Evolutionary conservation across 2,797 vertebrate genomes (phyloP), one percentile per base, ranked within the genome.

Genomic region (Chromobotia macracanthus): DNA sequence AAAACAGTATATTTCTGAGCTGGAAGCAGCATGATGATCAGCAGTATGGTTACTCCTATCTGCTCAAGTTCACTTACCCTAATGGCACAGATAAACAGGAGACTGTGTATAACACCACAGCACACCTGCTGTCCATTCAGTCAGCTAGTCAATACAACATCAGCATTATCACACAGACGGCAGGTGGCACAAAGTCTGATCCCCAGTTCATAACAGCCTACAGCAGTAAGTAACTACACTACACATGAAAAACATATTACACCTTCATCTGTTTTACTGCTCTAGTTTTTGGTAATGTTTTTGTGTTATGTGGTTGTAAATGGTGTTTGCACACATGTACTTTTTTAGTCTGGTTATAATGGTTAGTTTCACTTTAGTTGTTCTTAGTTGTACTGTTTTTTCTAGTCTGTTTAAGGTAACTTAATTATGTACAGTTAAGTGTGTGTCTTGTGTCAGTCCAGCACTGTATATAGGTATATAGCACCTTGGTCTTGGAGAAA

Each of bases 131-230:
- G 18, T 72, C 18, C n/a, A 89, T 93, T 56, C 25, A 10, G 35
- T 91, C 91, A 12, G 93, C 91, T 19, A 90, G 28, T 67, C 87
- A 75, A 68, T 91, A 91, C 89, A 90, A 13, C 70, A 91, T 92
- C 82, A 91, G 65, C 31, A 89, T 93, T 68, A 86, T 63, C 3
- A 87, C 91, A 13, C 73, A 55, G 79, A 86, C 89, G 71, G 44
- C 15, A 72, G 87, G 87, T 68, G 69, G 79, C 85, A 92, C 91
- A 72, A 0, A 6, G 66, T 85, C 91, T 80, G 28, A 58, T 48
- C 71, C 89, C 15, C n/a, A 19, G 74, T 85, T 72, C 0, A 77
- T 81, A 75, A 86, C 71, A 28, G 84, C 72, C 61, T 89, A 86
- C 72, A 94, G 89, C 82, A 84, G 93, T 93, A 87, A 83, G 83